These are phyloP conservation scores for Mesocentrotus franciscanus DNA, from an alignment of 53 echinoderm and acorn worm genomes.

Conservation along the genomic window DNA sequence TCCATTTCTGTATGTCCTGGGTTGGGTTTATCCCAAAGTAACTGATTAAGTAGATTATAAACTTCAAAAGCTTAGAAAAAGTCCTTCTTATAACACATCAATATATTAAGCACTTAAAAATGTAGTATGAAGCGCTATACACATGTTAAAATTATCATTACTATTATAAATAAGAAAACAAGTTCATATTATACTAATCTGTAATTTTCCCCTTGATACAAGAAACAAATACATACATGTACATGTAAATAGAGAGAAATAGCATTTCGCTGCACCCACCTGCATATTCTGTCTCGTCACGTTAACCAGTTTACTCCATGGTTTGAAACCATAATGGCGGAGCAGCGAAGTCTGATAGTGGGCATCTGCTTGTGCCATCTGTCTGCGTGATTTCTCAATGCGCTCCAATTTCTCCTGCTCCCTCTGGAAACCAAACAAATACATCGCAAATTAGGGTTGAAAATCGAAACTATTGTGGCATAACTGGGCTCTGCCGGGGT, in stretches of 20 bases:
- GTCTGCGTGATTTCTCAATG: slow-evolving; percentile 70
- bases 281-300: slow-evolving; percentile 77
- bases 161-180: not conserved
- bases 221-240: not conserved
- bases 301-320: slow-evolving; percentile 81
- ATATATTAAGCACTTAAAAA: not conserved
- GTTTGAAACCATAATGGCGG: slow-evolving; percentile 82
- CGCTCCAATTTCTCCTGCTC: slow-evolving; percentile 85
- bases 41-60: not conserved
- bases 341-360: slow-evolving; percentile 81
- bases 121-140: not conserved
- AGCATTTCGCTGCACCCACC: slow-evolving; percentile 59
- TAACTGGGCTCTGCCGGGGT: no score
- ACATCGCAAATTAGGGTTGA: not conserved
- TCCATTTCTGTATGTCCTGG: no score
- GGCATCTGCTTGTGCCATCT: slow-evolving; percentile 73
- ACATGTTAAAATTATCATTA: no score
- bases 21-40: not conserved
- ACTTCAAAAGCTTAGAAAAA: not conserved
- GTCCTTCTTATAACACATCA: not conserved
- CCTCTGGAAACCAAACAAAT: slow-evolving; percentile 65
- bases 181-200: not conserved
- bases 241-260: not conserved
- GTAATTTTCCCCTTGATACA: not conserved
- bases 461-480: not conserved